Percentiles rank a stretch among this genome's conserved stretches.
These are phyloP conservation scores for Anthonomus grandis DNA, from an alignment of 1,140 invertebrate genomes.

Conservation along the genomic window DNA sequence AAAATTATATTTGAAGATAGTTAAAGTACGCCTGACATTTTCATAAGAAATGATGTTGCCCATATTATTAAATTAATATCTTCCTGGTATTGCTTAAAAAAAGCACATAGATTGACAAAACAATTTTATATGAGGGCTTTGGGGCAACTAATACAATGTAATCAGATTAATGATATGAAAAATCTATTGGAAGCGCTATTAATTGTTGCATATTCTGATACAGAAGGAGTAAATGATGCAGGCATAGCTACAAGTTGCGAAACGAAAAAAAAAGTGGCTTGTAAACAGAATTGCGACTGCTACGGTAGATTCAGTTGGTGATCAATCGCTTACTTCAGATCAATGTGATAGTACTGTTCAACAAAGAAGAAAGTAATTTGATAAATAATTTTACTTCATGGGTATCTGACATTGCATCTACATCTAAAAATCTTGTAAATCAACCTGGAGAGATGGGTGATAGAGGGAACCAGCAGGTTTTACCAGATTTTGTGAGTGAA, in stretches of 20 bases:
- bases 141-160: neutral
- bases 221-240: neutral
- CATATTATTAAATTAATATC: neutral
- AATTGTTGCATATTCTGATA: conserved; percentile 3
- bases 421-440: neutral
- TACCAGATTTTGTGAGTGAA: neutral
- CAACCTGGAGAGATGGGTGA: neutral
- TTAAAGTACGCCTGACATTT: neutral
- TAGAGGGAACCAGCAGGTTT: neutral
- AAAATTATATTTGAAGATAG: neutral
- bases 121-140: neutral
- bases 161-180: neutral
- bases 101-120: neutral
- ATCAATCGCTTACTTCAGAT: too few relatives aligned
- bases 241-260: neutral
- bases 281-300: neutral
- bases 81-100: neutral
- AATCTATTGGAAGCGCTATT: neutral
- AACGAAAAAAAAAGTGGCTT: neutral
- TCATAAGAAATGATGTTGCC: neutral
- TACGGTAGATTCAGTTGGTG: neutral
- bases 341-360: too few relatives aligned
- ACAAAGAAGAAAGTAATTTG: too few relatives aligned
- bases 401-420: neutral
- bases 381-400: neutral